Conservation (phyloP, 2,113 vertebrate species). For the Hyperoodon ampullatus region DNA sequence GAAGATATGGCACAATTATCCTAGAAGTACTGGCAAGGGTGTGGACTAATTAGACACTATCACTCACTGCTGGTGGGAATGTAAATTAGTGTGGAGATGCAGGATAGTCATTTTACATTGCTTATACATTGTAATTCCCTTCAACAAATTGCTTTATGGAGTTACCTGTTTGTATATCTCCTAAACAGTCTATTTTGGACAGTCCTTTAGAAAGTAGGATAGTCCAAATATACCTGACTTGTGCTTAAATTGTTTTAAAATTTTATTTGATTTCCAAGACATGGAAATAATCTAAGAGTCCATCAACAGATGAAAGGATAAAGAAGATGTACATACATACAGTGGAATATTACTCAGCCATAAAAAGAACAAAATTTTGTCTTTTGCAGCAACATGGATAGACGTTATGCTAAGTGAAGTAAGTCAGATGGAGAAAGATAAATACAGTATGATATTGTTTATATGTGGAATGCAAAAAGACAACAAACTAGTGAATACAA, state of each 20-base stretch:
- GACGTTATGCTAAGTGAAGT: not conserved
- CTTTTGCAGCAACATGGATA: not conserved
- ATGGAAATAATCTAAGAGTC: not conserved
- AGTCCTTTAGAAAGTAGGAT: not conserved
- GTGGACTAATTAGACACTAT: rapidly evolving
- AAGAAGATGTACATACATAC: too few species aligned
- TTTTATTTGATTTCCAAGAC: not conserved
- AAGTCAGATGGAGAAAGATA: not conserved
- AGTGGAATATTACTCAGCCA: not conserved
- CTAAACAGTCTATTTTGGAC: not conserved
- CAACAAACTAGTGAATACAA: not conserved
- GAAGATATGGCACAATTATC: not conserved
- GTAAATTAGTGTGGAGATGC: not conserved
- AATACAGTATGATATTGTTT: not conserved
- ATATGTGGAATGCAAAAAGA: not conserved
- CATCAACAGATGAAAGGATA: not conserved
- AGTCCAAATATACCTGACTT: not conserved
- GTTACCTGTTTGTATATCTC: not conserved
- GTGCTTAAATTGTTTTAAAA: not conserved
- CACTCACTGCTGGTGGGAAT: not conserved
- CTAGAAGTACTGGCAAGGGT: not conserved
- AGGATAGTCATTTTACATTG: not conserved
- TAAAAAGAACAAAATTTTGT: not conserved
- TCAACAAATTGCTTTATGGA: not conserved
- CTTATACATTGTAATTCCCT: not conserved